A percentile compares a stretch with the other conserved stretches of the same genome.
phyloP scores from a whole-genome alignment of 2,888 invertebrate genomes.

The Xanthostigma xanthostigma region DNA sequence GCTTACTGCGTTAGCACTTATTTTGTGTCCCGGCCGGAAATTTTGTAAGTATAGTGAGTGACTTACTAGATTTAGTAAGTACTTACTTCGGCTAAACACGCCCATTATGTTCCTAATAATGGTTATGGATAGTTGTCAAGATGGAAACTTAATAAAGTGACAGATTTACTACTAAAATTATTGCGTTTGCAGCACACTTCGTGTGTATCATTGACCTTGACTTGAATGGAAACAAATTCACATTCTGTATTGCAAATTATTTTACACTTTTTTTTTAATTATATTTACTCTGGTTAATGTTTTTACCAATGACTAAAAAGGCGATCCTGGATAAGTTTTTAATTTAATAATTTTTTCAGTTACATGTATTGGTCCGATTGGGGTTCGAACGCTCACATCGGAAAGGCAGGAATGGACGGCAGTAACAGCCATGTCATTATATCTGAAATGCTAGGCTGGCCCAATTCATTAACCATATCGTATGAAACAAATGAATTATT shows the following conservation, averaged over 20 bases:
- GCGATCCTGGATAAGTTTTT: not conserved
- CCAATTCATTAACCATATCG: conserved; percentile 70
- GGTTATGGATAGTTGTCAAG: not conserved
- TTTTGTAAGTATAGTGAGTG: too few relatives aligned
- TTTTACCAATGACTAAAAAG: too few relatives aligned
- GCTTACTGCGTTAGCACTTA: too few relatives aligned
- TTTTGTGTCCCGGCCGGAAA: too few relatives aligned
- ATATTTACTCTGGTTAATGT: too few relatives aligned
- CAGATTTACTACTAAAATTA: not conserved
- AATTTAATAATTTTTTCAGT: conserved; percentile 20
- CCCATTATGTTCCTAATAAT: not conserved
- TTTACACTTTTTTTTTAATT: too few relatives aligned
- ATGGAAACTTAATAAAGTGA: not conserved
- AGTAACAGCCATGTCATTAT: conserved; percentile 47
- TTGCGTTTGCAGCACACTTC: not conserved
- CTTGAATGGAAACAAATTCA: too few relatives aligned
- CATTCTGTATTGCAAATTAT: too few relatives aligned
- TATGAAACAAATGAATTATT: conserved; percentile 63
- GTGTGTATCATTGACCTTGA: too few relatives aligned
- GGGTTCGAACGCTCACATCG: conserved; percentile 69
- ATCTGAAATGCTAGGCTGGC: conserved; percentile 61
- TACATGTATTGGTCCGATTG: conserved; percentile 78
- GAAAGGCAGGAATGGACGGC: conserved; percentile 75
- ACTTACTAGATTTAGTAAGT: too few relatives aligned
- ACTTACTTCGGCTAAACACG: too few relatives aligned